A percentile compares a stretch with the other conserved stretches of the same genome.
Conservation (phyloP, 2,113 vertebrate genomes). For the Baryphthengus martii region DNA sequence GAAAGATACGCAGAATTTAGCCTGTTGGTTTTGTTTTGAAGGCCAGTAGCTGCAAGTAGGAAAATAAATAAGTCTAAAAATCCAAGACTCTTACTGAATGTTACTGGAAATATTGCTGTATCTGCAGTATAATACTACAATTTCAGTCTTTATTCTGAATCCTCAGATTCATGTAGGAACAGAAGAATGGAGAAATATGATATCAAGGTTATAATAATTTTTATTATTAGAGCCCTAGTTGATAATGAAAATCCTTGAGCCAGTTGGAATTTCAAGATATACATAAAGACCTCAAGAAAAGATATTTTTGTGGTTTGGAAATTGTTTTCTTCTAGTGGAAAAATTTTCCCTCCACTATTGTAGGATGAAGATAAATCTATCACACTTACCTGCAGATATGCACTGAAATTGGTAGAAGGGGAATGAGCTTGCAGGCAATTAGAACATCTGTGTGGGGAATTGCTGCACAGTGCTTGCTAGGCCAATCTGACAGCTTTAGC, state of each 20-base stretch:
- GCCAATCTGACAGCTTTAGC: not conserved
- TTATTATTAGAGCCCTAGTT: not conserved
- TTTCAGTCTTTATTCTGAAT: not conserved
- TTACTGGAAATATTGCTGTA: not conserved
- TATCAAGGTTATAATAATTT: not conserved
- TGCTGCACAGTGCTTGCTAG: not conserved
- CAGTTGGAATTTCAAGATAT: not conserved
- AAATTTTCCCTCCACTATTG: not conserved
- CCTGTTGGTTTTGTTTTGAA: not conserved
- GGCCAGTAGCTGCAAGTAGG: not conserved
- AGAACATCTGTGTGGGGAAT: not conserved
- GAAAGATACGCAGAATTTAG: not conserved
- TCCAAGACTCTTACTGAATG: not conserved
- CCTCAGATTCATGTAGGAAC: not conserved
- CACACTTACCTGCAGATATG: not conserved
- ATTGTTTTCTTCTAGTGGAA: not conserved
- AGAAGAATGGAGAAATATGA: not conserved
- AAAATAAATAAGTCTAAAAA: not conserved
- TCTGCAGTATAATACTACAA: not conserved
- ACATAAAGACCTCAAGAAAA: not conserved
- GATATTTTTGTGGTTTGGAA: not conserved
- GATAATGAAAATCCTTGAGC: not conserved
- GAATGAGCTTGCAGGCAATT: not conserved
- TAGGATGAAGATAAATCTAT: not conserved
- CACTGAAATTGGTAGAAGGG: not conserved